These are phyloP conservation scores for Clitarchus hookeri DNA, from an alignment of 2,888 invertebrate species.

Conservation along the genomic window DNA sequence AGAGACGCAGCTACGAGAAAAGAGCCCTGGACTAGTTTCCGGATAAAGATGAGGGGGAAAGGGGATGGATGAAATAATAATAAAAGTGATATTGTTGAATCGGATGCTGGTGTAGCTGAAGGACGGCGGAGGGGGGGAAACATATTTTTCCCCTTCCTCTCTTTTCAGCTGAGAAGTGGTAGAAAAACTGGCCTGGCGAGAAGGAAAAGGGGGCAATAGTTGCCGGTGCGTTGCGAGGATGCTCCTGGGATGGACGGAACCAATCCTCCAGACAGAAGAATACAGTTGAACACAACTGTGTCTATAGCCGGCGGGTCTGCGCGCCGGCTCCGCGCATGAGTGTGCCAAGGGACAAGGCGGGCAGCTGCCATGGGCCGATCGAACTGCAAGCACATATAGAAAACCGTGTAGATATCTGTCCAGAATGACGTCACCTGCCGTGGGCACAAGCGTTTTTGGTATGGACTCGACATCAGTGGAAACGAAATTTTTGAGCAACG, in stretches of 20 bases:
- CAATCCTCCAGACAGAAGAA: slow-evolving; percentile 29
- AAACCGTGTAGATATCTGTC: too few relatives aligned
- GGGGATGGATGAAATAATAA: slow-evolving; percentile 12
- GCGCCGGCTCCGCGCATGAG: background rate
- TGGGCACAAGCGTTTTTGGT: too few relatives aligned
- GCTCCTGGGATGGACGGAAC: slow-evolving; percentile 35
- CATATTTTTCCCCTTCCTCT: background rate
- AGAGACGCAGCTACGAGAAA: slow-evolving; percentile 22
- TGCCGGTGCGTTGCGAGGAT: slow-evolving; percentile 37
- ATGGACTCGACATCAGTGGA: too few relatives aligned
- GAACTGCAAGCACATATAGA: too few relatives aligned
- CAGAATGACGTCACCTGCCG: too few relatives aligned
- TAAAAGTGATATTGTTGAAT: slow-evolving; percentile 23
- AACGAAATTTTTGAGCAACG: too few relatives aligned
- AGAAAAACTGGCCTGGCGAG: background rate
- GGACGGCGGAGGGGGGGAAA: background rate
- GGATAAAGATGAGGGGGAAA: slow-evolving; percentile 30
- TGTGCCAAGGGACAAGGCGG: background rate
- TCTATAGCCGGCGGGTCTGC: background rate
- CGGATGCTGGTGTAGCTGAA: background rate
- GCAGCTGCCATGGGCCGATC: too few relatives aligned
- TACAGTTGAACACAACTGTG: background rate
- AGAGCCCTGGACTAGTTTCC: slow-evolving; percentile 29
- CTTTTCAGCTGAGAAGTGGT: slow-evolving; percentile 1
- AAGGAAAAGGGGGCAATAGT: slow-evolving; percentile 25